Evolutionary conservation across 2,113 vertebrate genomes (phyloP).

Genomic region (Stigmatopora nigra): DNA sequence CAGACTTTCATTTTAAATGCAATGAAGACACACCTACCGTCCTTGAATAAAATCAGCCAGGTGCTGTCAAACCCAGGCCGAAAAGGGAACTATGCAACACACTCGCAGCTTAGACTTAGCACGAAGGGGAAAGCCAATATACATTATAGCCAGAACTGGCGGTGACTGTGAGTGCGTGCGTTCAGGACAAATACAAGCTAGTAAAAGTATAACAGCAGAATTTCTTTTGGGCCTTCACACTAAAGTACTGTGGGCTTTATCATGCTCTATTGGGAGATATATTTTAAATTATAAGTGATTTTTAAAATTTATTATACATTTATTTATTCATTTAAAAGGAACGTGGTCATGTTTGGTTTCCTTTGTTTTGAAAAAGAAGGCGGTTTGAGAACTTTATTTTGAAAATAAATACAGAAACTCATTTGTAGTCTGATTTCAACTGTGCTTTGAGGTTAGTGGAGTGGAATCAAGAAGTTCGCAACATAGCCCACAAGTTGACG

Average conservation of each 20-base stretch:
- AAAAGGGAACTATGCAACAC: conserved; percentile 8
- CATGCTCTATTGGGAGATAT: no score
- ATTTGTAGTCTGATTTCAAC: background rate
- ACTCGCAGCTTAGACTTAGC: conserved; percentile 2
- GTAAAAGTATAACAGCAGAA: accelerated
- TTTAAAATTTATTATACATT: background rate
- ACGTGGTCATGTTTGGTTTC: background rate
- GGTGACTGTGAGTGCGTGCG: conserved; percentile 15
- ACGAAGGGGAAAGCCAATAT: conserved; percentile 22
- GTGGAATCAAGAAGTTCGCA: background rate
- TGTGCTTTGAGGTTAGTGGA: background rate
- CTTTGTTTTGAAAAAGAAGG: background rate
- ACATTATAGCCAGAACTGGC: conserved; percentile 5
- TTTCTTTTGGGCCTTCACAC: conserved; percentile 33
- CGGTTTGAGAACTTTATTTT: conserved; percentile 11
- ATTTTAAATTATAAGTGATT: no score
- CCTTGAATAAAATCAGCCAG: conserved; percentile 39
- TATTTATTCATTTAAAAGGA: background rate
- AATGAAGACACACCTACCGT: conserved; percentile 28
- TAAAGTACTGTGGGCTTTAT: conserved; percentile 14
- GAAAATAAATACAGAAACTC: conserved; percentile 12
- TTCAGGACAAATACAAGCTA: background rate
- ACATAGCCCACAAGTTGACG: background rate
- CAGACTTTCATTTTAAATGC: background rate
- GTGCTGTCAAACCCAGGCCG: conserved; percentile 26